phyloP scores from a whole-genome alignment of 2,113 vertebrate genomes.

The Oreochromis tanganicae region DNA sequence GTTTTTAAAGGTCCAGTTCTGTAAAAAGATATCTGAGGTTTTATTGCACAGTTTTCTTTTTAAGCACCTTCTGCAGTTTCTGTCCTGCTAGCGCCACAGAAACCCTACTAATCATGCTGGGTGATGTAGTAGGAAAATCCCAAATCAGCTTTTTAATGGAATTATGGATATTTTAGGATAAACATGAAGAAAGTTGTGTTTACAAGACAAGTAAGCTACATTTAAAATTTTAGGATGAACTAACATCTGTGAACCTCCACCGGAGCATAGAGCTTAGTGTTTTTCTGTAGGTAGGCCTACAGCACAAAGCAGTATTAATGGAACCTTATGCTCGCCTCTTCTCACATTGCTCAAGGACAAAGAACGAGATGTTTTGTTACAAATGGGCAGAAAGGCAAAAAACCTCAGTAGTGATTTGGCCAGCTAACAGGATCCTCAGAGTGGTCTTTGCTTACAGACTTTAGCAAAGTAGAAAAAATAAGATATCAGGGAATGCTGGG shows the following conservation, averaged over 20 bases:
- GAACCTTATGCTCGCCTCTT: slow-evolving; percentile 32
- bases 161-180: background rate
- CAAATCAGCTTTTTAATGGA: background rate
- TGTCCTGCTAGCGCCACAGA: background rate
- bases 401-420: slow-evolving; percentile 17
- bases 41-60: background rate
- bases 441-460: background rate
- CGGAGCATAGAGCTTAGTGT: background rate
- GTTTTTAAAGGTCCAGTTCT: background rate
- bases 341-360: slow-evolving; percentile 23
- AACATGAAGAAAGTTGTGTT: background rate
- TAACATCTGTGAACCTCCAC: slow-evolving; percentile 15
- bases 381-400: background rate
- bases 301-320: slow-evolving; percentile 50
- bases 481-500: background rate
- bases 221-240: background rate
- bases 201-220: background rate
- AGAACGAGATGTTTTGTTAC: slow-evolving; percentile 26
- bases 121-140: background rate
- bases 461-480: background rate
- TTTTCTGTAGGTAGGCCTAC: slow-evolving; percentile 2
- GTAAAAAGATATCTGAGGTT: background rate
- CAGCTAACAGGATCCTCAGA: slow-evolving; percentile 1
- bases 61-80: background rate
- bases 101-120: background rate